Conservation (phyloP, 2,888 invertebrate species). For the Spilosoma lubricipeda region DNA sequence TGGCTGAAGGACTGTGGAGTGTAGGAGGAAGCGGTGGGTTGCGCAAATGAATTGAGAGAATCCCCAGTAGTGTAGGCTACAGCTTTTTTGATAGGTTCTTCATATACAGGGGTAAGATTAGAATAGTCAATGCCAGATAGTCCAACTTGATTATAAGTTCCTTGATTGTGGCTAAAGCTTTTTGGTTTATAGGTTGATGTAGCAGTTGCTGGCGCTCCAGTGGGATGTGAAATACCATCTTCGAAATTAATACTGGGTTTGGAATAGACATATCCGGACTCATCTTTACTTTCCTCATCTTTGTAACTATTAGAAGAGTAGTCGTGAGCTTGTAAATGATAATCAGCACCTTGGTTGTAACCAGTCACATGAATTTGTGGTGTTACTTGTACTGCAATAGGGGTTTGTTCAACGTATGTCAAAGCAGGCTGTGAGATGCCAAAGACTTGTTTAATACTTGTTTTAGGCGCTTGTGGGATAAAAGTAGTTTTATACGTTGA, state of each 20-base stretch:
- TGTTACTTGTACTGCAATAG: conserved; percentile 65
- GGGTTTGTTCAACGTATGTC: conserved; percentile 76
- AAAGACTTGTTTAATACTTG: conserved; percentile 78
- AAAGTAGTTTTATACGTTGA: conserved; percentile 74
- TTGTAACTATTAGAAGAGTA: conserved; percentile 43
- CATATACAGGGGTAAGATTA: conserved; percentile 68
- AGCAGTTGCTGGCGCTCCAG: conserved; percentile 66
- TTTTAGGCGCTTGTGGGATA: conserved; percentile 74
- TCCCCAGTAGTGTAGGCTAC: conserved; percentile 80
- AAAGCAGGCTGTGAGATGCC: conserved; percentile 78
- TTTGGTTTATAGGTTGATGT: conserved; percentile 74
- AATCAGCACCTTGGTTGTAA: conserved; percentile 67
- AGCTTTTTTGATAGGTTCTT: conserved; percentile 76
- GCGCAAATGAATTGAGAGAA: conserved; percentile 58
- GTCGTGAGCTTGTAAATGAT: conserved; percentile 61
- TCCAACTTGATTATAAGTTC: conserved; percentile 70
- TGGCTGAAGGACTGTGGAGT: conserved; percentile 72
- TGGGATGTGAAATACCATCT: conserved; percentile 72
- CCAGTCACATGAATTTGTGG: conserved; percentile 66
- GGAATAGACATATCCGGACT: conserved; percentile 69
- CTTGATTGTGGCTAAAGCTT: conserved; percentile 70
- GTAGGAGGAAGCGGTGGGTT: conserved; percentile 64
- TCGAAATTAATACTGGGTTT: conserved; percentile 76
- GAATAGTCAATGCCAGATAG: conserved; percentile 70
- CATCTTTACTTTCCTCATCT: conserved; percentile 37